Base-by-base conservation (phyloP, 2,888 invertebrate species). In the Epistrophella euchroma region DNA sequence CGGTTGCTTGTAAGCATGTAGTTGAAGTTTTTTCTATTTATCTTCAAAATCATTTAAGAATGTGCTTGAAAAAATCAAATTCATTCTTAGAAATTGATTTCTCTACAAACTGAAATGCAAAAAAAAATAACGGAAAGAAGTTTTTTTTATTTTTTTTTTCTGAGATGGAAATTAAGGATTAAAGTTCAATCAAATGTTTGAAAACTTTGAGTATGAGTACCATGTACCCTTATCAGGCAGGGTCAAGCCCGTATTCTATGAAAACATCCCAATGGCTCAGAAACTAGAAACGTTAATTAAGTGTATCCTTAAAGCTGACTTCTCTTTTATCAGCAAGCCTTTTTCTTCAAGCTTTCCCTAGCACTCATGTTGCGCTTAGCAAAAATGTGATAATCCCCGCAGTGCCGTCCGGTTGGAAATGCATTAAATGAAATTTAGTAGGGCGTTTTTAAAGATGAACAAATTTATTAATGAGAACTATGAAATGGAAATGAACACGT, bases 71-170 rank as follows among this genome's bases (percentile, higher is more conserved):
- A 40, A 52, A 60, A 60, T 60, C 37, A 37, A 22, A 60, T 22
- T 60, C 60, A 40, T 40, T 13, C 15, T 40, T 58, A 15, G 10
- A 60, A 60, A 60, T 60, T 60, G 28, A 28, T 28, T 28, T 28
- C 28, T 28, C 6, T 28, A 3, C 25, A 4, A 28, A 28, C 28
- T 28, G 28, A 28, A 25, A 25, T 25, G 4, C 4, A 4, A 28
- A 28, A 28, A 28, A 28, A 28, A 28, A 28, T n/a, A 28, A 2
- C 28, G n/a, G n/a, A 28, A 28, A 28, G 2, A 28, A 32, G 5
- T 2, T n/a, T 28, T 52, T 15, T 52, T 28, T 52, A 1, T 6
- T 2, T 22, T 55, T n/a, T 9, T 55, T n/a, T 28, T 28, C 7
- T 25, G 9, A 28, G n/a, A n/a, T 32, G 45, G 45, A 10, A 1